phyloP scores from a whole-genome alignment of 2,797 vertebrate species.

The Acrossocheilus fasciatus region DNA sequence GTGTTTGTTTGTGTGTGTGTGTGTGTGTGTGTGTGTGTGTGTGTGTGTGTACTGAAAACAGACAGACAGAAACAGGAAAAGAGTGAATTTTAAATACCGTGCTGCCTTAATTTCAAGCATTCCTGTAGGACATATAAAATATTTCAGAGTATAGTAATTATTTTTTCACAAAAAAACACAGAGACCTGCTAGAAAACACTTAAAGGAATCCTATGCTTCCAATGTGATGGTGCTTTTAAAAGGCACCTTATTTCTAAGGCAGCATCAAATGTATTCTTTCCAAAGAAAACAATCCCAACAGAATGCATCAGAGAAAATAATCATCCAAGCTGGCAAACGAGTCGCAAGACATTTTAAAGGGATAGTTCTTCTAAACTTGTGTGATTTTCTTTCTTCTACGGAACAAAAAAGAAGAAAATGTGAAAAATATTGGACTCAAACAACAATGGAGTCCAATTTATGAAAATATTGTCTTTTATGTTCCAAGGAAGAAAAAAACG shows the following conservation, averaged over 20 bases:
- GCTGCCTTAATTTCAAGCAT: conserved; percentile 3
- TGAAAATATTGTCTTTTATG: neutral
- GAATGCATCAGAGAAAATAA: neutral
- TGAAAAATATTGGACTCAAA: neutral
- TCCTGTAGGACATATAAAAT: conserved; percentile 17
- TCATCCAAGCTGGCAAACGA: neutral
- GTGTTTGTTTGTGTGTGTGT: neutral
- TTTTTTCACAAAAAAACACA: neutral
- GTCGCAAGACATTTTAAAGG: neutral
- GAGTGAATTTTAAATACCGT: conserved; percentile 13
- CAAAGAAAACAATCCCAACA: neutral
- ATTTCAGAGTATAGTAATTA: neutral
- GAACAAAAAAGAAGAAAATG: neutral
- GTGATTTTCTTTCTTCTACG: neutral
- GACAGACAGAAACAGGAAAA: neutral
- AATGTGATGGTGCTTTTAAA: neutral
- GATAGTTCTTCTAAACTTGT: neutral
- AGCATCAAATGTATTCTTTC: neutral
- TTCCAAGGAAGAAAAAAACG: neutral
- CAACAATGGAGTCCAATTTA: neutral
- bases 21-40: neutral
- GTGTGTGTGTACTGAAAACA: neutral
- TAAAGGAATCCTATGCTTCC: neutral
- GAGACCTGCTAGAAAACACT: neutral
- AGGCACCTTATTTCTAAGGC: neutral